Conservation (phyloP, 2,888 invertebrate species). For the Drosophila putrida region DNA sequence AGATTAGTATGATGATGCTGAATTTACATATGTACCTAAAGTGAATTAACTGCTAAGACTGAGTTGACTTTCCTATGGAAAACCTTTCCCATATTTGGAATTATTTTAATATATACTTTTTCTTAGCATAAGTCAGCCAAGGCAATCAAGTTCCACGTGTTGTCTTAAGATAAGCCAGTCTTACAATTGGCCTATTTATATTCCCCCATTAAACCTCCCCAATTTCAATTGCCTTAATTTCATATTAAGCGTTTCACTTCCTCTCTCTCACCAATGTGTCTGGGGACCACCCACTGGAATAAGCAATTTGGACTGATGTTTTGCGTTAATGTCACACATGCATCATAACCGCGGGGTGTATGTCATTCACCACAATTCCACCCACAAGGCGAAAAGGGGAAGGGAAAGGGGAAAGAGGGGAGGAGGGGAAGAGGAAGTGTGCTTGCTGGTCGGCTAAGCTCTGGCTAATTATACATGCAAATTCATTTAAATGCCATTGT, state of each 20-base stretch:
- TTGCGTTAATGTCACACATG: slow-evolving; percentile 67
- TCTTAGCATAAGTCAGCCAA: background rate
- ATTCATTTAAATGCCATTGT: slow-evolving; percentile 67
- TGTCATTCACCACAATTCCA: slow-evolving; percentile 7
- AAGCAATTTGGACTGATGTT: slow-evolving; percentile 50
- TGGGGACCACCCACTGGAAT: slow-evolving; percentile 44
- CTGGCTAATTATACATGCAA: slow-evolving; percentile 74
- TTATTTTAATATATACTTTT: no score
- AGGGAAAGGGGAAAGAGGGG: slow-evolving; percentile 7
- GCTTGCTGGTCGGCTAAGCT: slow-evolving; percentile 35
- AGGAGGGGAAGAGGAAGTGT: slow-evolving; percentile 1
- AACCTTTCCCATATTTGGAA: no score
- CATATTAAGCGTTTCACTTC: slow-evolving; percentile 19
- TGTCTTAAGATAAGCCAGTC: slow-evolving; percentile 22
- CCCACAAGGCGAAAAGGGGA: background rate
- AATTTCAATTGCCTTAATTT: slow-evolving; percentile 44
- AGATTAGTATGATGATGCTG: no score
- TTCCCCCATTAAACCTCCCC: slow-evolving; percentile 11
- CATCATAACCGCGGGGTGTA: slow-evolving; percentile 52
- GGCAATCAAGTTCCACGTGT: background rate
- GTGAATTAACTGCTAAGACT: background rate
- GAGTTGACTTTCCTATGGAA: background rate
- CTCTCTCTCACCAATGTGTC: background rate
- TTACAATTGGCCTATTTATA: slow-evolving; percentile 30
- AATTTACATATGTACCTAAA: background rate